Evolutionary conservation across 2,888 invertebrate species (phyloP).

Genomic region (Acrobasis suavella): DNA sequence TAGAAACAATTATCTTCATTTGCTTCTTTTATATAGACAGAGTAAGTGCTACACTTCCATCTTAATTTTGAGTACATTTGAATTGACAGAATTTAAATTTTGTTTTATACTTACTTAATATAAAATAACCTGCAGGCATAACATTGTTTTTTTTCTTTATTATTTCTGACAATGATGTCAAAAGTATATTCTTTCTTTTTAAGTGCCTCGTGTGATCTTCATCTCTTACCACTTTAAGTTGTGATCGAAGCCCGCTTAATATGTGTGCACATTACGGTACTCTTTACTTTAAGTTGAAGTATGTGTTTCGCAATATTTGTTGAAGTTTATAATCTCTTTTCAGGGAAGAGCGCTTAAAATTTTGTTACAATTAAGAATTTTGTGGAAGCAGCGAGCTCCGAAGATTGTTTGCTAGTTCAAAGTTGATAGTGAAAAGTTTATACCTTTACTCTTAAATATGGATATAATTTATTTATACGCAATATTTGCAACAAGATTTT

Average conservation of each 20-base stretch:
- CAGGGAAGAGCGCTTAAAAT: not conserved
- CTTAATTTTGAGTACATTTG: too few species aligned
- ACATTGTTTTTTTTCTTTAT: too few species aligned
- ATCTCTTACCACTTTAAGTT: not conserved
- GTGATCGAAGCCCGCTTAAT: slow-evolving; percentile 11
- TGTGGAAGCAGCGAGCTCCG: not conserved
- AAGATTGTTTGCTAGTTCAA: not conserved
- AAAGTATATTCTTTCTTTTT: too few species aligned
- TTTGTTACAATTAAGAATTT: not conserved
- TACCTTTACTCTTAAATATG: not conserved
- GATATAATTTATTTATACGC: not conserved
- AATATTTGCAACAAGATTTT: not conserved
- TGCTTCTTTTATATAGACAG: too few species aligned
- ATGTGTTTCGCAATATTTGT: slow-evolving; percentile 8
- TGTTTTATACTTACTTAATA: too few species aligned
- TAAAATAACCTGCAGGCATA: not conserved
- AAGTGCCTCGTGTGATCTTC: too few species aligned
- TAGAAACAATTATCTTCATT: too few species aligned
- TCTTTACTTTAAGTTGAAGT: slow-evolving; percentile 12
- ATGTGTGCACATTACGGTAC: slow-evolving; percentile 15
- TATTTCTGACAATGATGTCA: too few species aligned
- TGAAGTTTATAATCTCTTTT: slow-evolving; percentile 15
- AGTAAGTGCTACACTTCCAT: too few species aligned
- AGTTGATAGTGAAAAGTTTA: too few species aligned
- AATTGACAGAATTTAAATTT: too few species aligned